Conservation (phyloP, 2,888 invertebrate species). For the Andrena trimmerana region DNA sequence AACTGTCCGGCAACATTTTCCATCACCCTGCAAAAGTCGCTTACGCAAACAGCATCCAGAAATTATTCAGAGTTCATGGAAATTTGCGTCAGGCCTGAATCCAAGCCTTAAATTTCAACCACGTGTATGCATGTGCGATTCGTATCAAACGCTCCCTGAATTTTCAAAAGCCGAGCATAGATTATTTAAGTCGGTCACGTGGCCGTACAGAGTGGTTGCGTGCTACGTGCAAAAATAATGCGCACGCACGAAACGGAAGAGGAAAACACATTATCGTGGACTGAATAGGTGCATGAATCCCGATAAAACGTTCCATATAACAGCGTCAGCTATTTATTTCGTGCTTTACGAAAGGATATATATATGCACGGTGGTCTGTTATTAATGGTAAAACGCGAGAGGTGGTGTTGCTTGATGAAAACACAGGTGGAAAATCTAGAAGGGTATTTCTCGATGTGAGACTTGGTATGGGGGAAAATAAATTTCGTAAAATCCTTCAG, state of each 20-base stretch:
- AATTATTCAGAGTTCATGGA: neutral
- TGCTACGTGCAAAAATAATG: slow-evolving; percentile 2
- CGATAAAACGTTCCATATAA: slow-evolving; percentile 4
- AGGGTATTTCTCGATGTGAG: too few relatives aligned
- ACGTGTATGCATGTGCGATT: neutral
- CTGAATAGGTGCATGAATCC: slow-evolving; percentile 11
- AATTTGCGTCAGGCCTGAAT: neutral
- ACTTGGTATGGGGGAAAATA: too few relatives aligned
- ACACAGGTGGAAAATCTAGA: too few relatives aligned
- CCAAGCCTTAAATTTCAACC: neutral
- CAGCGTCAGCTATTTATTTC: neutral
- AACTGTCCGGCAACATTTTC: neutral
- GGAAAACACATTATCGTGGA: neutral
- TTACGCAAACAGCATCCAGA: neutral
- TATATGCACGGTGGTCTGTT: neutral
- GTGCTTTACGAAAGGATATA: neutral
- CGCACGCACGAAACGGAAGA: slow-evolving; percentile 4
- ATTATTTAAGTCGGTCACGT: slow-evolving; percentile 19
- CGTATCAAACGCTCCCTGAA: slow-evolving; percentile 7
- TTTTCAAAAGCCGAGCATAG: slow-evolving; percentile 22
- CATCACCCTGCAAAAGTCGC: neutral
- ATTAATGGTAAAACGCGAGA: neutral
- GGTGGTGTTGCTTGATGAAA: too few relatives aligned
- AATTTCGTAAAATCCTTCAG: too few relatives aligned
- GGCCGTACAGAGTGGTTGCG: neutral